Evolutionary conservation across 2,888 invertebrate species (phyloP), one percentile per base, ranked within the genome.

Genomic region (Epinotia brunnichana): DNA sequence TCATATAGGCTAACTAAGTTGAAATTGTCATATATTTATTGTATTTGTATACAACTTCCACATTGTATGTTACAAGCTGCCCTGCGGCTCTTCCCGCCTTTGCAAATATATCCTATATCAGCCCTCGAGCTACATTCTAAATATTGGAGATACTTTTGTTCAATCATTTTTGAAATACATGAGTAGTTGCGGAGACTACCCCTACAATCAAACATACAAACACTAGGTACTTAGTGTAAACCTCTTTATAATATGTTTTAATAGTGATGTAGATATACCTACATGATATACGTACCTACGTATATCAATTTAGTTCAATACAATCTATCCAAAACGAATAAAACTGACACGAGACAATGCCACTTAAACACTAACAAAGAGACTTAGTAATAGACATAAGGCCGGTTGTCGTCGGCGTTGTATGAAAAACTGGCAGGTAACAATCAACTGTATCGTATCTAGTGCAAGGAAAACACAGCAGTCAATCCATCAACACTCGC

Each of bases 401-500:
- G 69, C 44, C 19, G n/a, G 44, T 11, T 15, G 39, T 39, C 35
- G 54, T 15, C 19, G 24, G 17, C 19, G 24, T 19, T 51, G 61
- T 72, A 51, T 63, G 53, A 56, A 66, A 72, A 64, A 60, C 68
- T 60, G 60, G 35, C 66, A 56, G 51, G 56, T 61, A 48, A 72
- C 72, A 67, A 67, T 72, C 57, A 48, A 62, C 19, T 62, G 67
- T 72, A 68, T 72, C 56, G 67, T 72, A 68, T 72, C 56, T 72
- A 68, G 72, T 62, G 72, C 72, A 57, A 76, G 78, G 80, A 82
- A 82, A 81, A 81, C 61, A 72, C 67, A 71, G 70, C 75, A 73
- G 79, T 80, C 76, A 74, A 81, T 83, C 75, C 77, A 80, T 83
- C 81, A 84, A 83, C 84, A 83, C 79, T 69, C 66, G 74, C 71